Percentiles rank a stretch among this genome's conserved stretches.
Evolutionary conservation across 2,888 invertebrate species (phyloP).

Genomic region (Prenolepis imparis): DNA sequence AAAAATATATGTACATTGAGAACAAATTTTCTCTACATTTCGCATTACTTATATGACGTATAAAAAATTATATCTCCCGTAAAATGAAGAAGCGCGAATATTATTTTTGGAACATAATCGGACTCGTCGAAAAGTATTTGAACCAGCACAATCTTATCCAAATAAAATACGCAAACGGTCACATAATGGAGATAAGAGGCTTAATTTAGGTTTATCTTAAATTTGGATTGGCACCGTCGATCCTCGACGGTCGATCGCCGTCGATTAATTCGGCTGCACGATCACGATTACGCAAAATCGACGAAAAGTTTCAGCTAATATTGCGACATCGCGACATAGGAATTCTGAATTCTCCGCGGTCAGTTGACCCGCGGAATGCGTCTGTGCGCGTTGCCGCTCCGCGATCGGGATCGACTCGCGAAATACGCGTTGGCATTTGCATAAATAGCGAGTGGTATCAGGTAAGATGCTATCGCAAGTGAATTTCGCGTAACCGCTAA

Average conservation of each 20-base stretch:
- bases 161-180: neutral
- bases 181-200: neutral
- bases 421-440: slow-evolving; percentile 71
- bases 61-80: neutral
- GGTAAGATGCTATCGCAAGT: slow-evolving; percentile 29
- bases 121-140: neutral
- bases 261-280: slow-evolving; percentile 18
- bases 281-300: slow-evolving; percentile 34
- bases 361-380: slow-evolving; percentile 72
- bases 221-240: neutral
- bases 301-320: slow-evolving; percentile 46
- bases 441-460: slow-evolving; percentile 58
- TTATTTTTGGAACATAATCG: neutral
- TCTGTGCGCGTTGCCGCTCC: slow-evolving; percentile 58
- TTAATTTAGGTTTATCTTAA: neutral
- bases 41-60: neutral
- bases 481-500: slow-evolving; percentile 47
- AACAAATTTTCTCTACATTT: neutral
- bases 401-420: slow-evolving; percentile 56
- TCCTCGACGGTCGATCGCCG: slow-evolving; percentile 13
- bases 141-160: neutral
- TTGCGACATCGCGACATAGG: slow-evolving; percentile 40
- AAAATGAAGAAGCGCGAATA: neutral
- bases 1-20: neutral
- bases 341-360: slow-evolving; percentile 63